Base-by-base conservation (phyloP, 1,140 invertebrate genomes). In the Tetragnatha versicolor region DNA sequence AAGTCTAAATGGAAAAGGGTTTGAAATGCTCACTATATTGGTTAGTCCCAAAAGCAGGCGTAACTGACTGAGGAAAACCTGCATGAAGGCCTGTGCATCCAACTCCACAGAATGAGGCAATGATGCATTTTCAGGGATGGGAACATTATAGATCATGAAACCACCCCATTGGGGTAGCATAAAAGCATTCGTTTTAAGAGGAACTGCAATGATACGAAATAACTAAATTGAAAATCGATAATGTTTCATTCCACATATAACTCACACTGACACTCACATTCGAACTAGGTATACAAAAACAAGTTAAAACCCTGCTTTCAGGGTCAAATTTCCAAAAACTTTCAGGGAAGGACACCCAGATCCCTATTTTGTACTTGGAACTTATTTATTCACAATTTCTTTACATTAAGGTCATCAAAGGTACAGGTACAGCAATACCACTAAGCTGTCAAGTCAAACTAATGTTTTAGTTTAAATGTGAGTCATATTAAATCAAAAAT, bases 101-200 rank as follows among this genome's bases (percentile, higher is more conserved):
- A 93, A 88, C 22, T 82, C 81, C 3, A 90, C 84, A 31, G 83
- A 81, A 70, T 86, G 79, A 2, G 80, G 63, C 79, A 83, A 77
- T 47, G 83, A 77, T 39, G 39, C 25, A 70, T 76, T 61, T 37
- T 79, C 53, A 27, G 79, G 29, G 2, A 39, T 4, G 6, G 80
- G 69, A 49, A 84, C 81, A 80, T 89, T 89, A 81, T 86, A 85
- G 14, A 88, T 85, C 79, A 87, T 82, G 35, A 89, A 85, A 39
- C 89, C 95, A 75, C 96, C 96, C 96, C 96, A 98, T 76, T 93
- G 89, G 5, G 95, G 93, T 14, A 94, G 95, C 75, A 97, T 89
- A 84, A 95, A 94, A 1, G 92, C 90, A 87, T 93, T 92, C 14
- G 89, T 84, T 79, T 63, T 25, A 2, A 81, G 31, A n/a, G 35